Conservation (phyloP, 37 sponge, comb jelly and placozoan species). For the Cliona cf. orientalis region DNA sequence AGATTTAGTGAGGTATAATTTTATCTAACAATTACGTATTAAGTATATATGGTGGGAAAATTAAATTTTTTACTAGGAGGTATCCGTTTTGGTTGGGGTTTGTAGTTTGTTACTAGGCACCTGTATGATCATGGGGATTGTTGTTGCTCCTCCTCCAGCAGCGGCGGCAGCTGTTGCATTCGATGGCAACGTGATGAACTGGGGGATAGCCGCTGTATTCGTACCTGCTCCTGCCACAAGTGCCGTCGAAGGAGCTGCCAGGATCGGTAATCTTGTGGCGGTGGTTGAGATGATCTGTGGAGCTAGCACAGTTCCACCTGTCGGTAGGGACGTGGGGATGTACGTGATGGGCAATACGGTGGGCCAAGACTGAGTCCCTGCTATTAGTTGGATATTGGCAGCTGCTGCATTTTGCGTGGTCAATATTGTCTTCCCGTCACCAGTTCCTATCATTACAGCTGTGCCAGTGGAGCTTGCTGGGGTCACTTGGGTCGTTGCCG, state of each 20-base stretch:
- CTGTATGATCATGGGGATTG: slow-evolving; percentile 44
- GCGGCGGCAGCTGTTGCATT: background rate
- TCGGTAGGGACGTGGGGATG: slow-evolving; percentile 26
- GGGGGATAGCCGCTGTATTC: slow-evolving; percentile 9
- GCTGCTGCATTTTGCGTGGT: background rate
- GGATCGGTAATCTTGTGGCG: slow-evolving; percentile 30
- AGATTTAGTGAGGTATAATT: background rate
- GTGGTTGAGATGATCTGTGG: background rate
- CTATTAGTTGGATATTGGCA: slow-evolving; percentile 23
- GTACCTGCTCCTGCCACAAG: background rate
- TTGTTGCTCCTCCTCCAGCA: background rate
- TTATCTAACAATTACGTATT: background rate
- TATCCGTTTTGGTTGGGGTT: slow-evolving; percentile 1
- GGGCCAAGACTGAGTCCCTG: slow-evolving; percentile 43
- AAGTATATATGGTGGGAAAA: background rate
- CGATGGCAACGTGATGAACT: slow-evolving; percentile 8
- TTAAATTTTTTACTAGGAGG: background rate
- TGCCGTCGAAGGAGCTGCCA: background rate
- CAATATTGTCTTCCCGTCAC: background rate
- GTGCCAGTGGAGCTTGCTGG: slow-evolving; percentile 10
- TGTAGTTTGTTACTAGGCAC: background rate
- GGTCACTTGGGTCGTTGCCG: slow-evolving; percentile 4
- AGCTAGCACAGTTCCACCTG: slow-evolving; percentile 21
- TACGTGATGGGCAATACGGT: slow-evolving; percentile 41
- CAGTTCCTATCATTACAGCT: background rate